Evolutionary conservation across 2,888 invertebrate species (phyloP).

Genomic region (Eristalinus sepulchralis): DNA sequence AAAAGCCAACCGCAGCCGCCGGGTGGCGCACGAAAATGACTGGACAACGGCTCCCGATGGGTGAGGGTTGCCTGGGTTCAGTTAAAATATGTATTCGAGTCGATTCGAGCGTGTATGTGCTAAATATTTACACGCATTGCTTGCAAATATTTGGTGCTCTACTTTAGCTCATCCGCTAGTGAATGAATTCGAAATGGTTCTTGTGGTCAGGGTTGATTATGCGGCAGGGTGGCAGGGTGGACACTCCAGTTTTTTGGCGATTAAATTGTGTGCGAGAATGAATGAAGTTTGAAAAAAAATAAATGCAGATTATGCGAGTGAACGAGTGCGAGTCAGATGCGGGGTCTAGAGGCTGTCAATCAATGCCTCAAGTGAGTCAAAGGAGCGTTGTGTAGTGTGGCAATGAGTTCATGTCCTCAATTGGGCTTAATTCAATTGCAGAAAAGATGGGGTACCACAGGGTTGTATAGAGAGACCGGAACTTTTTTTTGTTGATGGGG

Average conservation of each 20-base stretch:
- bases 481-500: too few species aligned
- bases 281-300: too few species aligned
- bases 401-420: too few species aligned
- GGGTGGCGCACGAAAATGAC: not conserved
- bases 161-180: not conserved
- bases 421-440: too few species aligned
- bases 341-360: too few species aligned
- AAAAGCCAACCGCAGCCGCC: slow-evolving; percentile 17
- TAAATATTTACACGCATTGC: not conserved
- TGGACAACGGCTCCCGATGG: not conserved
- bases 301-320: too few species aligned
- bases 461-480: not conserved
- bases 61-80: not conserved
- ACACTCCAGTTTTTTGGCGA: too few species aligned
- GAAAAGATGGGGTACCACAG: not conserved
- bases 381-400: too few species aligned
- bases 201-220: not conserved
- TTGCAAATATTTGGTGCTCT: not conserved
- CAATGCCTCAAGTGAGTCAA: too few species aligned
- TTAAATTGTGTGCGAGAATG: too few species aligned
- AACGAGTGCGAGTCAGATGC: too few species aligned
- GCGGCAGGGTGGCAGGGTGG: not conserved
- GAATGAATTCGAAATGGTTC: too few species aligned
- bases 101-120: not conserved
- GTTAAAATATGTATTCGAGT: not conserved